Evolutionary conservation across 2,888 invertebrate species (phyloP).

Genomic region (Agrotis ipsilon): DNA sequence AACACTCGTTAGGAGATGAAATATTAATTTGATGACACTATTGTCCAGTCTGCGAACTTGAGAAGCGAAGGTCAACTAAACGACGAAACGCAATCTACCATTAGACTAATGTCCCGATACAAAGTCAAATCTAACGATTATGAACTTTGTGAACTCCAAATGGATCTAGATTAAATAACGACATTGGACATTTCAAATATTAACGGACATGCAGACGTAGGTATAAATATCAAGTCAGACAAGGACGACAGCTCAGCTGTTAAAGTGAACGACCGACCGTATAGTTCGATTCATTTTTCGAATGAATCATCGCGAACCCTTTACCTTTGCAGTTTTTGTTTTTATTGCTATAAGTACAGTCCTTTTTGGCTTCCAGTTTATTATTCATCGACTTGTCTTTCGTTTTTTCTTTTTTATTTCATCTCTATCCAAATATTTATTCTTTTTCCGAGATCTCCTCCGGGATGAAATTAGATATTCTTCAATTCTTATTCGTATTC

Average conservation of each 20-base stretch:
- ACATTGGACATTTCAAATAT: constrained; percentile 13
- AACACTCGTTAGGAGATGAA: neutral
- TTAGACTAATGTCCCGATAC: constrained; percentile 10
- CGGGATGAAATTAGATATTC: constrained; percentile 11
- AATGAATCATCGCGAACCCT: constrained; percentile 67
- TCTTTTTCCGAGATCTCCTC: neutral
- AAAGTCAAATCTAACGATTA: constrained; percentile 3
- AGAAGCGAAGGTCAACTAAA: neutral
- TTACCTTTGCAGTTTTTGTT: constrained; percentile 46
- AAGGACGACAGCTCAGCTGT: constrained; percentile 72
- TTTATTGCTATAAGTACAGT: constrained; percentile 5
- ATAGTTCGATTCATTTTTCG: constrained; percentile 56
- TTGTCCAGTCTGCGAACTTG: constrained; percentile 5
- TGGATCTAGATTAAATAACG: neutral
- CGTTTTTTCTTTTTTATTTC: neutral
- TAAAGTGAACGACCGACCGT: constrained; percentile 72
- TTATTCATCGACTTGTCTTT: constrained; percentile 13
- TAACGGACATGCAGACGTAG: constrained; percentile 20
- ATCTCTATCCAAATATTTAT: constrained; percentile 1
- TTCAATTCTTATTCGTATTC: neutral
- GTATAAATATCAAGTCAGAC: constrained; percentile 48
- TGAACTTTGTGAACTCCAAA: constrained; percentile 17
- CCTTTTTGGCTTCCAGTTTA: constrained; percentile 17
- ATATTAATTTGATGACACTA: neutral
- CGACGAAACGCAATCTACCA: neutral